Evolutionary conservation across 35 echinoderm and acorn worm genomes (phyloP).

Genomic region (Patiria miniata): DNA sequence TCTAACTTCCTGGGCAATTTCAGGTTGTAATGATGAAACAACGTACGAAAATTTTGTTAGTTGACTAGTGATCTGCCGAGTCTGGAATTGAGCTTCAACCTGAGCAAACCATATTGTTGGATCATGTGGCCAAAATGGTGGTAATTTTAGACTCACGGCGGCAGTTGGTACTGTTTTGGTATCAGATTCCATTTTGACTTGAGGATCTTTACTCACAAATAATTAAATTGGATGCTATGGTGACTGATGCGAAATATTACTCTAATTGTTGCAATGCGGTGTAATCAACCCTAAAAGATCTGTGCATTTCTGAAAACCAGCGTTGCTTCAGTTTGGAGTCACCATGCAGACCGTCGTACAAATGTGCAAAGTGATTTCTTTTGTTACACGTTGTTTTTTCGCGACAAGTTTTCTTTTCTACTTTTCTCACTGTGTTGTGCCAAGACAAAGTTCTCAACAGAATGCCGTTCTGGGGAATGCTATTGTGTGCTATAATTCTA

Average conservation of each 20-base stretch:
- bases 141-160: slow-evolving; percentile 44
- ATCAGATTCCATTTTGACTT: neutral
- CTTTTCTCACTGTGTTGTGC: slow-evolving; percentile 11
- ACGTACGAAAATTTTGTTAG: slow-evolving; percentile 52
- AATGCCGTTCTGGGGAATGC: neutral
- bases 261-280: neutral
- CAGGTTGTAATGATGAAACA: slow-evolving; percentile 50
- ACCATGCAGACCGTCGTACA: slow-evolving; percentile 42
- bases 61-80: slow-evolving; percentile 39
- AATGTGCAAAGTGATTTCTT: slow-evolving; percentile 26
- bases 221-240: neutral
- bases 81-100: slow-evolving; percentile 60
- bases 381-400: slow-evolving; percentile 1
- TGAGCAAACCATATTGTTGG: slow-evolving; percentile 59
- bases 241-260: neutral
- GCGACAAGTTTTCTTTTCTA: neutral
- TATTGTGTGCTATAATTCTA: neutral
- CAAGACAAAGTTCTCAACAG: slow-evolving; percentile 13
- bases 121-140: slow-evolving; percentile 57
- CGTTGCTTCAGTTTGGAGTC: neutral
- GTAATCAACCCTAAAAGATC: neutral
- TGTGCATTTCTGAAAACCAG: neutral
- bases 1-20: slow-evolving; percentile 58
- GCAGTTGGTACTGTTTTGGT: neutral
- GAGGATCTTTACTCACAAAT: neutral